These are phyloP conservation scores for Lutjanus argentimaculatus DNA, from an alignment of 2,797 vertebrate genomes.

Conservation along the genomic window DNA sequence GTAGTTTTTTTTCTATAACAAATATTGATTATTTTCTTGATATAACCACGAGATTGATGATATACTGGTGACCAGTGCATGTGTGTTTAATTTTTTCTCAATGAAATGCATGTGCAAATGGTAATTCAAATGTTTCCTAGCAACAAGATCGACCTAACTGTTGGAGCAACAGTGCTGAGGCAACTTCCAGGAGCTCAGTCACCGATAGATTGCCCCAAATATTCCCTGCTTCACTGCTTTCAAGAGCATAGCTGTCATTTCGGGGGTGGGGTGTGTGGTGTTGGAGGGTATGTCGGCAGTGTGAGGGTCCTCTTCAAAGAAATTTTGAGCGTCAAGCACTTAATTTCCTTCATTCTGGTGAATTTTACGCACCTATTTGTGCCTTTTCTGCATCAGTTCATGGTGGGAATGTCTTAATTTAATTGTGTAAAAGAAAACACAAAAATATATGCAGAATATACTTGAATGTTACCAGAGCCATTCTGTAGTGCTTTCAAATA, in stretches of 20 bases:
- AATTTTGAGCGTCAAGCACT: too few relatives aligned
- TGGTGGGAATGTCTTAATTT: too few relatives aligned
- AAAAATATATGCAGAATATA: too few relatives aligned
- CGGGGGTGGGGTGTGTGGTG: too few relatives aligned
- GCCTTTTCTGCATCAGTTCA: too few relatives aligned
- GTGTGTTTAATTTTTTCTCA: constrained; percentile 39
- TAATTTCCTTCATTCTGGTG: too few relatives aligned
- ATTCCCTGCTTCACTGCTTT: constrained; percentile 14
- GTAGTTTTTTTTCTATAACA: background rate
- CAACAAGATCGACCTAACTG: constrained; percentile 58
- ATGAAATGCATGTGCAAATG: constrained; percentile 55
- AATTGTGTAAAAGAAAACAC: too few relatives aligned
- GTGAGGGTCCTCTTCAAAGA: too few relatives aligned
- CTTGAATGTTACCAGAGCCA: too few relatives aligned
- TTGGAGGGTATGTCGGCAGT: too few relatives aligned
- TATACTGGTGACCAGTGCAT: background rate
- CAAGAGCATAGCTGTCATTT: background rate
- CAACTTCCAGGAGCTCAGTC: constrained; percentile 41
- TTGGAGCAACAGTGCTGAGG: constrained; percentile 43
- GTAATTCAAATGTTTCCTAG: constrained; percentile 73
- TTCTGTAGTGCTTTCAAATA: too few relatives aligned
- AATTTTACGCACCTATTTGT: too few relatives aligned
- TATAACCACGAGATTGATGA: background rate
- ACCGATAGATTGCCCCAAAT: constrained; percentile 20
- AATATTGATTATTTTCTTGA: background rate